These are phyloP conservation scores for Dione vanillae DNA, from an alignment of 2,888 invertebrate species.

Conservation along the genomic window DNA sequence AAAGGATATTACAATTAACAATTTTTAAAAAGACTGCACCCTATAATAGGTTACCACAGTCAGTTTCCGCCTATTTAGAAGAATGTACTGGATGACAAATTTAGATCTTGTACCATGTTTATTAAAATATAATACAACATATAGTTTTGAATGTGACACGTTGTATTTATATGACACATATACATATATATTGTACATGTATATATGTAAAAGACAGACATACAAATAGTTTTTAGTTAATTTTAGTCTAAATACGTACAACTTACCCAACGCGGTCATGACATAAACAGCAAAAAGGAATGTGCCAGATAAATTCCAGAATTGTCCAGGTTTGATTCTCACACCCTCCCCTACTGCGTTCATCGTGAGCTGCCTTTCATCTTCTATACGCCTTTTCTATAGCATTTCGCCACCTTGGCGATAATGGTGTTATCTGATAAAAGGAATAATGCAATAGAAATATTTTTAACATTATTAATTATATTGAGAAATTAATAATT, in stretches of 20 bases:
- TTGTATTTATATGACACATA: no score
- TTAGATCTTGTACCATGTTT: no score
- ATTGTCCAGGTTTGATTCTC: constrained; percentile 79
- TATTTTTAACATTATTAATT: background rate
- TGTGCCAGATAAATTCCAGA: constrained; percentile 88
- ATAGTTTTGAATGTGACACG: no score
- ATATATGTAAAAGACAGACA: no score
- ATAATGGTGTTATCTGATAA: constrained; percentile 74
- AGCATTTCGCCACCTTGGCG: constrained; percentile 85
- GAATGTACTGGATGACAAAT: no score
- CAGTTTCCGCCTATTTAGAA: no score
- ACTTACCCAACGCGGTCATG: constrained; percentile 87
- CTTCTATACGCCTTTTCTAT: constrained; percentile 85
- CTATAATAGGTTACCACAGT: no score
- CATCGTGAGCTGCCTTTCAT: constrained; percentile 79
- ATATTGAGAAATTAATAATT: no score
- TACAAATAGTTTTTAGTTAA: no score
- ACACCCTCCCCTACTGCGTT: constrained; percentile 66
- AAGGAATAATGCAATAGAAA: background rate
- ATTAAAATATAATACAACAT: no score
- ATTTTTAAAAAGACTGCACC: no score
- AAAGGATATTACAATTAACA: background rate
- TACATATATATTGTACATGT: no score
- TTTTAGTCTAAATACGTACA: background rate
- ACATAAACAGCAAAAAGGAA: constrained; percentile 88